phyloP scores from a whole-genome alignment of 2,888 invertebrate genomes.

The Drosophila infuscata region DNA sequence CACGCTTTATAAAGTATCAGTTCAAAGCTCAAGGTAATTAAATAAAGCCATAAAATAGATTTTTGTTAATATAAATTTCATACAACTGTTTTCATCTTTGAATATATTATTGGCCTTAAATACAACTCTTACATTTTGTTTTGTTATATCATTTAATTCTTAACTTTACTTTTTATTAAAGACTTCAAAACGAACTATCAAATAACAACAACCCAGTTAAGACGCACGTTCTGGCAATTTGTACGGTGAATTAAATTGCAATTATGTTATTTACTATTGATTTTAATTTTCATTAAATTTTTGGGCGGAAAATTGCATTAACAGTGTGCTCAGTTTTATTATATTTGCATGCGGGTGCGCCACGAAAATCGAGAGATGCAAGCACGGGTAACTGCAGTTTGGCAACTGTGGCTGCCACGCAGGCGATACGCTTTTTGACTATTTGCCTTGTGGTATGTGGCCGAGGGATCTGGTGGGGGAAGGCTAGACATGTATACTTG shows the following conservation, averaged over 20 bases:
- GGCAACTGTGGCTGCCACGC: conserved; percentile 18
- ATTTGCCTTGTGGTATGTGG: conserved; percentile 49
- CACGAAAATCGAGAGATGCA: conserved; percentile 25
- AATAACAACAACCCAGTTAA: neutral
- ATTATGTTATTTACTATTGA: conserved; percentile 60
- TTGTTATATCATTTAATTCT: neutral
- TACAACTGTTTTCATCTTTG: neutral
- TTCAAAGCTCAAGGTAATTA: neutral
- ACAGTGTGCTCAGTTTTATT: conserved; percentile 42
- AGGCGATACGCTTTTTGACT: conserved; percentile 59
- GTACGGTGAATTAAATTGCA: conserved; percentile 9
- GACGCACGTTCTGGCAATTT: conserved; percentile 30
- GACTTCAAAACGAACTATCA: neutral
- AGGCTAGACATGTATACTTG: conserved; percentile 13
- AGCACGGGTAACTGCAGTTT: conserved; percentile 15
- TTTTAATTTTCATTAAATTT: conserved; percentile 54
- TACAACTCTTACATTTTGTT: neutral
- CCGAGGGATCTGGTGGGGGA: neutral
- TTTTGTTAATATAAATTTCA: neutral
- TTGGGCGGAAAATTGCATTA: conserved; percentile 39
- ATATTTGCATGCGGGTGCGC: conserved; percentile 43
- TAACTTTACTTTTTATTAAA: neutral
- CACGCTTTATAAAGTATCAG: neutral
- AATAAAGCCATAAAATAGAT: neutral
- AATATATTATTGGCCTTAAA: neutral